phyloP scores from a whole-genome alignment of 2,888 invertebrate genomes.

The Girardia tigrina region DNA sequence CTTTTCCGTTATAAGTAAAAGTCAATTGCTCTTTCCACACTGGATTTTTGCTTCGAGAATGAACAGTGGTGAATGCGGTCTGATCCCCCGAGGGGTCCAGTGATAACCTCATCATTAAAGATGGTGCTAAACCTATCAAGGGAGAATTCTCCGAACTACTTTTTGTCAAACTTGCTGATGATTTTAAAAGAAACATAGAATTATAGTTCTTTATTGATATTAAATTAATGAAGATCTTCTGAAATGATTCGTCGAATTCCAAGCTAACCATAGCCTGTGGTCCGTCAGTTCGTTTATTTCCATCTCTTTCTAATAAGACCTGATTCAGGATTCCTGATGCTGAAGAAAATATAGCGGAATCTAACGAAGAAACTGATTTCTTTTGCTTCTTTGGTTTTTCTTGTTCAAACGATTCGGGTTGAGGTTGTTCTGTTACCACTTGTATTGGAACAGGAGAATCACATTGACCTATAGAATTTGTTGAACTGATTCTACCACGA shows the following conservation, averaged over 20 bases:
- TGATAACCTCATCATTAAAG: constrained; percentile 7
- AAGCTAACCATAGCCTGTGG: not conserved
- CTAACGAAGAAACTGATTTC: not conserved
- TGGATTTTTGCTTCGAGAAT: not conserved
- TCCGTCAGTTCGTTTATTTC: not conserved
- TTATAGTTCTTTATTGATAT: not conserved
- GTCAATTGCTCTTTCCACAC: not conserved
- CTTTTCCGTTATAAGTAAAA: not conserved
- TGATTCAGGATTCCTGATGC: not conserved
- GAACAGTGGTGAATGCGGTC: not conserved
- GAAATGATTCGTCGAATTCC: not conserved
- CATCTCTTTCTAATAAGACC: not conserved
- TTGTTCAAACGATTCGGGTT: not conserved
- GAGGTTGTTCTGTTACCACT: not conserved
- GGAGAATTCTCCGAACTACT: constrained; percentile 8
- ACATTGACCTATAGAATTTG: not conserved
- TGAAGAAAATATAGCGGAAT: not conserved
- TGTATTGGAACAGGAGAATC: not conserved
- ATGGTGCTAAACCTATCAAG: not conserved
- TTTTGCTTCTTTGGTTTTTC: constrained; percentile 5
- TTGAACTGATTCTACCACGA: not conserved
- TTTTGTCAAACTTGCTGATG: not conserved
- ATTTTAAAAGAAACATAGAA: not conserved
- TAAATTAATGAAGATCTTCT: not conserved
- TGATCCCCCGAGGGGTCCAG: not conserved